These are phyloP conservation scores for Propithecus deckenii DNA, from an alignment of 2,797 vertebrate species.

Conservation along the genomic window DNA sequence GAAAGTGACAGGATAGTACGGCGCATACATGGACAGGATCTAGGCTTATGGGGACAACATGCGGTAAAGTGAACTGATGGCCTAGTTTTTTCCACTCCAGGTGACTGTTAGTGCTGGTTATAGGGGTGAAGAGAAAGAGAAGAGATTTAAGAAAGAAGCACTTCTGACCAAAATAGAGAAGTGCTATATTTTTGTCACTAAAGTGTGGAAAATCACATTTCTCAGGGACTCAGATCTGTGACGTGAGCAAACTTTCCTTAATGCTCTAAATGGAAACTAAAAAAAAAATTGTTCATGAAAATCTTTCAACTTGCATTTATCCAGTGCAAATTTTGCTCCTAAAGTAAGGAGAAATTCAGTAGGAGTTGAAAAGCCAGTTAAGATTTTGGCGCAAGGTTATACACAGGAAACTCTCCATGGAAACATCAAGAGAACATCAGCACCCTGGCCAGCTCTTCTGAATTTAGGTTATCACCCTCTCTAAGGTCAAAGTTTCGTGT, in stretches of 20 bases:
- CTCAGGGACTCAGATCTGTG: background rate
- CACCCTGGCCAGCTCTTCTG: background rate
- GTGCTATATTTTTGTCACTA: background rate
- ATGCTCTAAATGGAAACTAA: background rate
- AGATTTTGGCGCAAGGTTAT: background rate
- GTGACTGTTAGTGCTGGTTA: background rate
- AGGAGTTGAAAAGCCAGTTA: background rate
- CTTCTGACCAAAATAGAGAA: slow-evolving; percentile 24
- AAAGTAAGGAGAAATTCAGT: background rate
- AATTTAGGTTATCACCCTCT: background rate
- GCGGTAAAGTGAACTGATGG: too few species aligned
- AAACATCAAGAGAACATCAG: background rate
- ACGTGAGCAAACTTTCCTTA: background rate
- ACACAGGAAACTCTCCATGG: background rate
- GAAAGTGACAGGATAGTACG: background rate
- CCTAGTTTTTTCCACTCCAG: background rate
- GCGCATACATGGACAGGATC: background rate
- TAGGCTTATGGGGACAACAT: background rate
- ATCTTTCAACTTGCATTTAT: background rate
- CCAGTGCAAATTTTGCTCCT: background rate
- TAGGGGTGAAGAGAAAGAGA: background rate
- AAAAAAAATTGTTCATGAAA: background rate
- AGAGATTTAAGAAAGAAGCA: background rate
- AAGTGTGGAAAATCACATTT: background rate
- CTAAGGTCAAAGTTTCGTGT: background rate